Evolutionary conservation across 2,113 vertebrate genomes (phyloP).

Genomic region (Rynchops niger): DNA sequence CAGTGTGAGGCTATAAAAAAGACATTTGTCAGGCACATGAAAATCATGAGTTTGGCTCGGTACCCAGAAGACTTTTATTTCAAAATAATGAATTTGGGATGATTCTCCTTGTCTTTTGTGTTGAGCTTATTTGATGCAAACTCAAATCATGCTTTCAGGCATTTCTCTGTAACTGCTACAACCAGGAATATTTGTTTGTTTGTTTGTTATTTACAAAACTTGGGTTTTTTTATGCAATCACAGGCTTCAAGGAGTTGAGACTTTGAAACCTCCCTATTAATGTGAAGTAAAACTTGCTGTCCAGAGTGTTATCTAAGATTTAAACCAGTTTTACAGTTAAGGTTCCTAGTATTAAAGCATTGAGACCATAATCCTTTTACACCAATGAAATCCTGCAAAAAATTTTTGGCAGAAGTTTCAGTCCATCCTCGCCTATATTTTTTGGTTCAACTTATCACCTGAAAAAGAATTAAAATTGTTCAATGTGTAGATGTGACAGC

Average conservation of each 20-base stretch:
- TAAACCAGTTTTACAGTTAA: background rate
- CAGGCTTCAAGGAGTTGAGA: background rate
- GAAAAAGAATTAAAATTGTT: background rate
- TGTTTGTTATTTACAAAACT: background rate
- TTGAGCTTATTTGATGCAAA: background rate
- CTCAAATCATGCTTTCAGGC: background rate
- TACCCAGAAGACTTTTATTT: background rate
- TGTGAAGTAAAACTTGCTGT: background rate
- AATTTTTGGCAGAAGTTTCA: background rate
- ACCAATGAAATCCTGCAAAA: background rate
- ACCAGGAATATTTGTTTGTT: background rate
- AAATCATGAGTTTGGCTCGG: background rate
- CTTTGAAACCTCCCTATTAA: background rate
- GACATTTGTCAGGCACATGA: background rate
- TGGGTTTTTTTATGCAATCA: background rate
- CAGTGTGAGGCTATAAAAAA: background rate
- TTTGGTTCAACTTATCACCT: background rate
- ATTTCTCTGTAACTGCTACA: background rate
- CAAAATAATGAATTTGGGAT: background rate
- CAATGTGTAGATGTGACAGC: background rate
- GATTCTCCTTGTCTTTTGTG: background rate
- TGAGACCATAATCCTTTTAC: background rate
- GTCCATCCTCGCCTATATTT: background rate
- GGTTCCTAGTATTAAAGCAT: background rate
- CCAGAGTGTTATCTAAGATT: background rate